phyloP scores from a whole-genome alignment of 1,140 invertebrate genomes.

The Trachymyrmex cornetzi region DNA sequence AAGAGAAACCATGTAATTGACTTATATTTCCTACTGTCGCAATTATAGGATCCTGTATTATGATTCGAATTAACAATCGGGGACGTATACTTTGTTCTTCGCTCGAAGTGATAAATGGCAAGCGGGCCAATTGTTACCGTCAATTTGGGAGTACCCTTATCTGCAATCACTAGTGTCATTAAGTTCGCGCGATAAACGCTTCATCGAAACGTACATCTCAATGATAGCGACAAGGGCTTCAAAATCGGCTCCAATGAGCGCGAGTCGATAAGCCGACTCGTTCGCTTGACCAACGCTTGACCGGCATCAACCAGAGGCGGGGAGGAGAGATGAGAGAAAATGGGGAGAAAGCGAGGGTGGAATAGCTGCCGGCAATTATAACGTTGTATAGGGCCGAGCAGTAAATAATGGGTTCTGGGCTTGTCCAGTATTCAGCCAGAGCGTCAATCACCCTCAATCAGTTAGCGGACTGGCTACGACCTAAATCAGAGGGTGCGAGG shows the following conservation, averaged over 20 bases:
- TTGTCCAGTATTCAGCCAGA: slow-evolving; percentile 83
- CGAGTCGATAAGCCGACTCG: slow-evolving; percentile 80
- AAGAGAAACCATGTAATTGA: neutral
- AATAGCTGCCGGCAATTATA: slow-evolving; percentile 84
- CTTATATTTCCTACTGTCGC: neutral
- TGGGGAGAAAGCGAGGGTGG: slow-evolving; percentile 68
- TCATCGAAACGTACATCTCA: slow-evolving; percentile 26
- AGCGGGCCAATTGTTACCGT: neutral
- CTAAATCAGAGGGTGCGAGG: slow-evolving; percentile 83
- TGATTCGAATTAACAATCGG: neutral
- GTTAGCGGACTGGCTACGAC: slow-evolving; percentile 81
- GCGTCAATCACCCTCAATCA: slow-evolving; percentile 86
- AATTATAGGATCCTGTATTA: neutral
- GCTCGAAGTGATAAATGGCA: slow-evolving; percentile 1
- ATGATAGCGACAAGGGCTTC: slow-evolving; percentile 52
- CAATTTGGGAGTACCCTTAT: slow-evolving; percentile 3
- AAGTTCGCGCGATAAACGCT: slow-evolving; percentile 33
- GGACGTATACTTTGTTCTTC: slow-evolving; percentile 21
- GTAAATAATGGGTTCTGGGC: slow-evolving; percentile 85
- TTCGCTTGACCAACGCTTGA: slow-evolving; percentile 69
- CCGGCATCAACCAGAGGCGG: slow-evolving; percentile 1
- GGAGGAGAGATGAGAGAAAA: slow-evolving; percentile 31
- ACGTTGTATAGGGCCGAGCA: slow-evolving; percentile 80
- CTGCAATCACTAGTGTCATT: slow-evolving; percentile 24
- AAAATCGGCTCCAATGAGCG: slow-evolving; percentile 41